phyloP scores from a whole-genome alignment of 2,797 vertebrate species.

The Buceros bicornis region DNA sequence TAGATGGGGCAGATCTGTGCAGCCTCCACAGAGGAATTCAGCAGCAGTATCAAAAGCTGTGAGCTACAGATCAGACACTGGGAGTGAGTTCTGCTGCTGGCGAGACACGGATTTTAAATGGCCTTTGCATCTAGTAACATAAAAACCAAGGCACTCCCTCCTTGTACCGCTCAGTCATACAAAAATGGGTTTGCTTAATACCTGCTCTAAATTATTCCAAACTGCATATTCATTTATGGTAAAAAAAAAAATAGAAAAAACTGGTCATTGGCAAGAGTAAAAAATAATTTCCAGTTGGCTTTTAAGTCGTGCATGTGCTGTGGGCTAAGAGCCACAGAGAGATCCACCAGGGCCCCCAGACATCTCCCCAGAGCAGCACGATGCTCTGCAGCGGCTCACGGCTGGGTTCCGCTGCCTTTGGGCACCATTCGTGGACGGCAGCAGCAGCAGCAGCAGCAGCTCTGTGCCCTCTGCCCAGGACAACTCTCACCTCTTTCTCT shows the following conservation, averaged over 20 bases:
- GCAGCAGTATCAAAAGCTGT: background rate
- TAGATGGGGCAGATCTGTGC: background rate
- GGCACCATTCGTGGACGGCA: rapidly evolving
- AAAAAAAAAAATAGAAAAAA: background rate
- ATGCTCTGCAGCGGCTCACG: background rate
- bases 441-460: too few species aligned
- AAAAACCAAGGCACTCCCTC: background rate
- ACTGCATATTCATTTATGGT: rapidly evolving
- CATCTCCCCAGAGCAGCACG: background rate
- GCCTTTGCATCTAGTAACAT: background rate
- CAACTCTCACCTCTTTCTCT: background rate
- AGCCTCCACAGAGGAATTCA: background rate
- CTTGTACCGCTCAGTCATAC: background rate
- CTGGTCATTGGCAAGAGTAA: rapidly evolving
- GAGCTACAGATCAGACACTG: background rate
- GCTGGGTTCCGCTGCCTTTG: background rate
- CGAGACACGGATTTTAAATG: background rate
- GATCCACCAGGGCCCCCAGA: background rate
- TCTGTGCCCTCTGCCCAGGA: background rate
- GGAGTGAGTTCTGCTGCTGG: background rate
- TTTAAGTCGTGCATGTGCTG: rapidly evolving
- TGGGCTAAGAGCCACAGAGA: background rate
- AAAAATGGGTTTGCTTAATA: background rate
- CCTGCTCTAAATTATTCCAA: background rate
- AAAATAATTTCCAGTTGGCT: background rate